These are phyloP conservation scores for Syngnathoides biaculeatus DNA, from an alignment of 2,113 vertebrate species.

Conservation along the genomic window DNA sequence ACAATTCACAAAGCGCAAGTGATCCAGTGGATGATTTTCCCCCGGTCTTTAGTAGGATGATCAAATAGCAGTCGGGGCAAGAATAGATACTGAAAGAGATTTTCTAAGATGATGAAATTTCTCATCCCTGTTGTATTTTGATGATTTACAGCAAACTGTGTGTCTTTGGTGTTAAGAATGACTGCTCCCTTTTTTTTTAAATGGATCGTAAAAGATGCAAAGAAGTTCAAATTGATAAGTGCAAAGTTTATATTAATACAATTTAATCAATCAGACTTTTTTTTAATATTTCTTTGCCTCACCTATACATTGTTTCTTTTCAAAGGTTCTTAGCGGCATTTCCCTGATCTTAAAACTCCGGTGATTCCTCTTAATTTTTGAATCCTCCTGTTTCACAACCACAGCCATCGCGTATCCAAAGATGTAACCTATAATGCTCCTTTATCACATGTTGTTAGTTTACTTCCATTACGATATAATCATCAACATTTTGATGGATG, in stretches of 20 bases:
- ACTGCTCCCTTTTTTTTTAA: conserved; percentile 30
- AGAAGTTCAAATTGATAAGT: conserved; percentile 27
- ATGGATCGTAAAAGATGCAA: conserved; percentile 21
- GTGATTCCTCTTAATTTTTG: not conserved
- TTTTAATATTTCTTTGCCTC: not conserved
- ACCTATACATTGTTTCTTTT: not conserved
- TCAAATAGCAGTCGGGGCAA: conserved; percentile 25
- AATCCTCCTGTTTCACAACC: not conserved
- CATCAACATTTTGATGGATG: too few relatives aligned
- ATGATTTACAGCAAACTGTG: conserved; percentile 32
- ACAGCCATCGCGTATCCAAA: too few relatives aligned
- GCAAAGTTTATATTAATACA: conserved; percentile 1
- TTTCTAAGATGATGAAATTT: conserved; percentile 45
- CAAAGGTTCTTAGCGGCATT: not conserved
- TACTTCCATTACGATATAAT: too few relatives aligned
- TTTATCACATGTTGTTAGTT: too few relatives aligned
- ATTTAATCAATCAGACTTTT: not conserved
- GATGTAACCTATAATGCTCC: too few relatives aligned
- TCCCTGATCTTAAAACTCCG: not conserved
- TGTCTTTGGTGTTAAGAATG: conserved; percentile 46
- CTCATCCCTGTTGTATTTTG: conserved; percentile 38
- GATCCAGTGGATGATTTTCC: conserved; percentile 14
- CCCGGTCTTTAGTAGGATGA: conserved; percentile 26
- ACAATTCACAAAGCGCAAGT: conserved; percentile 3
- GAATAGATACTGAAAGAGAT: conserved; percentile 21